These are phyloP conservation scores for Butorides virescens DNA, from an alignment of 2,113 vertebrate genomes.

Conservation along the genomic window DNA sequence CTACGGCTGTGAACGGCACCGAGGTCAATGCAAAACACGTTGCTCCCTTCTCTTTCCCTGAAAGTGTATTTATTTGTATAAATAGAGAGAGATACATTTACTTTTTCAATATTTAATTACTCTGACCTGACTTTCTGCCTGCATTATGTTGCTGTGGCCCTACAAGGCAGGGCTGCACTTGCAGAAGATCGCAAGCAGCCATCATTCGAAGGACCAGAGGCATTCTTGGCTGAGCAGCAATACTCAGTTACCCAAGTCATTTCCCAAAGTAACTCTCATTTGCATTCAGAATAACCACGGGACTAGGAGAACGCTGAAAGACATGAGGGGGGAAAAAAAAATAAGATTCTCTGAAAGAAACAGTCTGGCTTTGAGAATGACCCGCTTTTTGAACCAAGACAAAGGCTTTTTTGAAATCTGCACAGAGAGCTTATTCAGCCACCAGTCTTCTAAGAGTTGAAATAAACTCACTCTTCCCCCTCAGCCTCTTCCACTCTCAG, in stretches of 20 bases:
- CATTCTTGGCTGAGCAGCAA: neutral
- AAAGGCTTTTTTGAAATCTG: neutral
- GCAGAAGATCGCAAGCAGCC: neutral
- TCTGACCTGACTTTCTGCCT: neutral
- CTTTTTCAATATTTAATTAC: neutral
- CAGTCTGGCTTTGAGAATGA: neutral
- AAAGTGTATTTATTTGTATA: neutral
- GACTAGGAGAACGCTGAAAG: neutral
- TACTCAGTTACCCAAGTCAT: neutral
- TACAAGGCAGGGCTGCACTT: neutral
- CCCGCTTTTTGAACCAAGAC: neutral
- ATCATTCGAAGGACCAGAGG: neutral
- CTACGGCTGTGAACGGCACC: neutral
- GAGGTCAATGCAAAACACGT: neutral
- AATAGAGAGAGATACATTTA: neutral
- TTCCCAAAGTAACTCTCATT: neutral
- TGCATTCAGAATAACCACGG: neutral
- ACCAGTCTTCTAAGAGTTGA: neutral
- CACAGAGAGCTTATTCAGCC: conserved; percentile 31
- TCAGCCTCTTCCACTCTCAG: neutral
- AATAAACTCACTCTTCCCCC: neutral
- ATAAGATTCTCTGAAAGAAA: neutral
- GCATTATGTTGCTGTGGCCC: neutral
- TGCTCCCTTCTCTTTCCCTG: neutral
- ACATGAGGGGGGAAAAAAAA: neutral